phyloP scores from a whole-genome alignment of 2,888 invertebrate genomes.

The Bombylius discolor region DNA sequence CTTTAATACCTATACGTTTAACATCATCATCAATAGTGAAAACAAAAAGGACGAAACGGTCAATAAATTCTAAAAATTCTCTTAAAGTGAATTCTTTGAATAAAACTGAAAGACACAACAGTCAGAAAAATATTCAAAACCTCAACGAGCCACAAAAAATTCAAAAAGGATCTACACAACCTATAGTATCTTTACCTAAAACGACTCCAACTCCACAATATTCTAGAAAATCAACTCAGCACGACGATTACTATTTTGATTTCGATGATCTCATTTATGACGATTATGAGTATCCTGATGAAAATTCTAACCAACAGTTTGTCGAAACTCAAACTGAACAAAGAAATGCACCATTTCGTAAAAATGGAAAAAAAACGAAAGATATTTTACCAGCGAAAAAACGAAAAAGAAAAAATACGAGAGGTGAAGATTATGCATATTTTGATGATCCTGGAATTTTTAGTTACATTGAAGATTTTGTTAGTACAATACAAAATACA shows the following conservation, averaged over 20 bases:
- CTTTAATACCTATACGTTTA: neutral
- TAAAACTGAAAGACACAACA: too few relatives aligned
- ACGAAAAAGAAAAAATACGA: neutral
- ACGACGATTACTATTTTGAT: conserved; percentile 4
- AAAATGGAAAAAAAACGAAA: neutral
- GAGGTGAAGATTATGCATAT: neutral
- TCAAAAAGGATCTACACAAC: too few relatives aligned
- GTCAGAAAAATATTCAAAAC: too few relatives aligned
- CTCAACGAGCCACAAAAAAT: too few relatives aligned
- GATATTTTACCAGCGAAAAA: neutral
- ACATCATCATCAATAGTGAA: neutral
- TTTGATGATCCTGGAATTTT: neutral
- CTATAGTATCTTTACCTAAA: too few relatives aligned
- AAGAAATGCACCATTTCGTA: neutral
- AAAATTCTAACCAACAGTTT: neutral
- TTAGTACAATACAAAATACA: neutral
- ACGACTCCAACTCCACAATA: too few relatives aligned
- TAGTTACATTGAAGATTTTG: neutral
- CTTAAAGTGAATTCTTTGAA: too few relatives aligned
- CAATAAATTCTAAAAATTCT: neutral
- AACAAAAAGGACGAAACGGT: neutral
- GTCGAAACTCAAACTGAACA: neutral
- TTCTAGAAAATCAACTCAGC: neutral
- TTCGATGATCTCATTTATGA: conserved; percentile 3
- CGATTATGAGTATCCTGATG: neutral